Base-by-base conservation (phyloP, 2,113 vertebrate species). In the Dipodomys merriami region DNA sequence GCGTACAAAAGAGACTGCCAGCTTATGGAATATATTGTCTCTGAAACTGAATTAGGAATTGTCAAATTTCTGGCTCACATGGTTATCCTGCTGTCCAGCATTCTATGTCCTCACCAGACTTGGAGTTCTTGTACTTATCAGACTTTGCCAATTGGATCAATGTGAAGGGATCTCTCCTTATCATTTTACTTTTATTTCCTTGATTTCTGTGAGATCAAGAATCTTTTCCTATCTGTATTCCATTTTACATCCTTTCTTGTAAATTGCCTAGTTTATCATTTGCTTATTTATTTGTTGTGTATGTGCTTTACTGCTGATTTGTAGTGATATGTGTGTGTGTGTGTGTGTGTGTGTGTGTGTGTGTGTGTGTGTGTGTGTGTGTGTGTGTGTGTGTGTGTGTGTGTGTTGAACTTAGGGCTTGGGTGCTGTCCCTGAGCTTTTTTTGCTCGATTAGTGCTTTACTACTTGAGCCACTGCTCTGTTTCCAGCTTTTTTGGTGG, bases 221-320 rank as follows among this genome's bases (percentile, higher is more conserved):
- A 49, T 83, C 65, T 57, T 86, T 84, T 71, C 44, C 25, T 91
- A 49, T 74, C 76, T 83, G 53, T 53, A 19, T 49, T 92, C 83
- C 95, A 79, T 23, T 60, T 87, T 85, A 72, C 64, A 33, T 84
- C 46, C 30, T 94, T 73, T 53, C 49, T 53, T 65, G 30, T 76
- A 77, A 94, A 60, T 22, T 74, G 67, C 9, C n/a, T 46, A 71
- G 57, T 65, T 15, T 90, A 27, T 84, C 74, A 83, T 83, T 88
- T 53, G 62, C 35, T 86, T 12, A 72, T 86, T 85, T 85, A 57
- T 57, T 57, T 78, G 78, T 23, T 95, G 10, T 83, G 46, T 82
- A 8, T 64, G 6, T 86, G n/a, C 72, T 6, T 64, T 91, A 49
- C 30, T 84, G 67, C 11, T 79, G 74, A 80, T 85, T 77, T 79